A percentile compares a stretch with the other conserved stretches of the same genome.
phyloP scores from a whole-genome alignment of 2,113 vertebrate species.

The Aplodontia rufa region DNA sequence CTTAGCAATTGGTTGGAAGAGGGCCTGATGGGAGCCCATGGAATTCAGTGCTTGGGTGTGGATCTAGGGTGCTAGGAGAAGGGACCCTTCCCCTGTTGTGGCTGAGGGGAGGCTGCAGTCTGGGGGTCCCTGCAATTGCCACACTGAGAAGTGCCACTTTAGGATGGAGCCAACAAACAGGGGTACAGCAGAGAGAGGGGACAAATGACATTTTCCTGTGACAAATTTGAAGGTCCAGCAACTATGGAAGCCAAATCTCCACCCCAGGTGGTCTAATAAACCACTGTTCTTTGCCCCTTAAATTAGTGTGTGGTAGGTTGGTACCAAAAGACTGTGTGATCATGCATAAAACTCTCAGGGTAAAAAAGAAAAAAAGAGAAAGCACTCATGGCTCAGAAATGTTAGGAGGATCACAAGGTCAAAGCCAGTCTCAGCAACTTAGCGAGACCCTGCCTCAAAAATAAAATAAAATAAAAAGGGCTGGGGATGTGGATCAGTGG shows the following conservation, averaged over 20 bases:
- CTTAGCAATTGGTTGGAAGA: background rate
- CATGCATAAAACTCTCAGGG: background rate
- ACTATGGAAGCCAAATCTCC: background rate
- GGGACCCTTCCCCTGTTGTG: background rate
- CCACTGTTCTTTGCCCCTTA: background rate
- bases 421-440: too few relatives aligned
- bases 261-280: background rate
- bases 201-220: background rate
- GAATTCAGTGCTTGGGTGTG: background rate
- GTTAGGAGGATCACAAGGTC: background rate
- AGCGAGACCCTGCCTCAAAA: too few relatives aligned
- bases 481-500: too few relatives aligned
- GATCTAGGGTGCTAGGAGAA: background rate
- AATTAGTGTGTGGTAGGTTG: background rate
- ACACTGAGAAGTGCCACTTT: background rate
- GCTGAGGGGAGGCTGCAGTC: background rate
- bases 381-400: background rate
- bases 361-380: background rate
- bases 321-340: background rate
- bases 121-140: background rate
- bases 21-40: background rate
- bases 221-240: background rate
- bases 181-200: background rate
- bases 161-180: background rate
- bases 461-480: too few relatives aligned